phyloP scores from a whole-genome alignment of 2,888 invertebrate species.

The Hirtodrosophila histrioides region DNA sequence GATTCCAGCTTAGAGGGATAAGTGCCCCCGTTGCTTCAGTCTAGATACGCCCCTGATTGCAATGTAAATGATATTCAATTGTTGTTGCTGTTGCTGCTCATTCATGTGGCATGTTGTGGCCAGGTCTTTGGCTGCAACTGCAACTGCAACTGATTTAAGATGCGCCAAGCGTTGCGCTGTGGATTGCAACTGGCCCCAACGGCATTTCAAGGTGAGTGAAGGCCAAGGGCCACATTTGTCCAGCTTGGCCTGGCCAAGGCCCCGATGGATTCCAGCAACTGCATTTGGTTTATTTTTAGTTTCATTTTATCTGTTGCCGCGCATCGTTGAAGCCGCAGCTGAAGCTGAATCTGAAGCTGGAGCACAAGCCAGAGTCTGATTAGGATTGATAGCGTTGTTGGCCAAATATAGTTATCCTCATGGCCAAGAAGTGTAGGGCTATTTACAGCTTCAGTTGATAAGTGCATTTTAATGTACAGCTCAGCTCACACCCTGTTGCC shows the following conservation, averaged over 20 bases:
- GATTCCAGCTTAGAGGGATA: too few species aligned
- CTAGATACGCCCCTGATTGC: not conserved
- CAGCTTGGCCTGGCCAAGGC: constrained; percentile 50
- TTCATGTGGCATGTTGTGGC: constrained; percentile 27
- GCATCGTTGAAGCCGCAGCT: constrained; percentile 27
- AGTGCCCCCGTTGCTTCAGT: too few species aligned
- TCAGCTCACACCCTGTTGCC: not conserved
- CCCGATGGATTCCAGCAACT: constrained; percentile 16
- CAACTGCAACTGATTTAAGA: constrained; percentile 56
- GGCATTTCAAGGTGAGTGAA: constrained; percentile 84
- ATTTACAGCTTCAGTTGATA: constrained; percentile 46
- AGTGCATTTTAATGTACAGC: constrained; percentile 77
- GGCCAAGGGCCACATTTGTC: constrained; percentile 83
- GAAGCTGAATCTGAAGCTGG: not conserved
- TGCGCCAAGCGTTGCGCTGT: constrained; percentile 44
- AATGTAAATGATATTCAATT: constrained; percentile 70
- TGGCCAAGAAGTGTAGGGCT: constrained; percentile 19
- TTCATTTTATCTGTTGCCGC: constrained; percentile 34
- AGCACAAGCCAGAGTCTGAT: constrained; percentile 52
- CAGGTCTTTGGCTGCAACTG: constrained; percentile 34
- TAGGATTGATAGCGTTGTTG: constrained; percentile 64
- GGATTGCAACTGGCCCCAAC: constrained; percentile 44
- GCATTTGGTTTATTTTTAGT: constrained; percentile 71
- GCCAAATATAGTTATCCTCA: constrained; percentile 37
- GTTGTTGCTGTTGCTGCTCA: constrained; percentile 26